phyloP scores from a whole-genome alignment of 2,888 invertebrate species.

The Yponomeuta plumbellus region DNA sequence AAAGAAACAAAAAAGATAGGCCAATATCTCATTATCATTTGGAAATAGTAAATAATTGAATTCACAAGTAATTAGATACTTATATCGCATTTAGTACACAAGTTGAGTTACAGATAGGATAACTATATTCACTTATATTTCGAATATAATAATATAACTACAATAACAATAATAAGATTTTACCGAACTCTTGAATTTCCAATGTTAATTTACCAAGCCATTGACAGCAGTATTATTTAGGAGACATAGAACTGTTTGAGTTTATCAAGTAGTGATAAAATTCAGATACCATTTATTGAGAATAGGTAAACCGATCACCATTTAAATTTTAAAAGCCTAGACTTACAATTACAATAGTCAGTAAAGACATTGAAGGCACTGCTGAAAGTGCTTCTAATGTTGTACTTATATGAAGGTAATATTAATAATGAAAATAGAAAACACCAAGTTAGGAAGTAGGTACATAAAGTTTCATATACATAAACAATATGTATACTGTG shows the following conservation, averaged over 20 bases:
- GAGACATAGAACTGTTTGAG: constrained; percentile 57
- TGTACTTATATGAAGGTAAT: constrained; percentile 49
- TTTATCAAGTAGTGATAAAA: constrained; percentile 59
- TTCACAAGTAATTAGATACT: constrained; percentile 14
- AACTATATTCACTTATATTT: constrained; percentile 13
- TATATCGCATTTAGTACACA: constrained; percentile 16
- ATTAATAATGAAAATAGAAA: constrained; percentile 65
- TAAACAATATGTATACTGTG: constrained; percentile 42
- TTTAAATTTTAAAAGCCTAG: constrained; percentile 49
- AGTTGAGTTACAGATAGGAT: constrained; percentile 10
- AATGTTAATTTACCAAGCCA: constrained; percentile 72
- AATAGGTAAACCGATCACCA: constrained; percentile 41
- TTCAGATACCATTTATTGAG: constrained; percentile 54
- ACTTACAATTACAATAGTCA: constrained; percentile 65
- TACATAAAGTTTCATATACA: constrained; percentile 43
- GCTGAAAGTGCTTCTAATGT: constrained; percentile 41
- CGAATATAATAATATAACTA: constrained; percentile 7
- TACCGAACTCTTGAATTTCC: constrained; percentile 49
- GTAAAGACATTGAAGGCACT: constrained; percentile 50
- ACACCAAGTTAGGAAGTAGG: constrained; percentile 73
- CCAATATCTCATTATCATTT: constrained; percentile 74
- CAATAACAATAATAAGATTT: constrained; percentile 10
- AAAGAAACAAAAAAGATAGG: constrained; percentile 64
- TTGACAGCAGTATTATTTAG: constrained; percentile 77
- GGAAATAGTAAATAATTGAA: constrained; percentile 37